A percentile compares a stretch with the other conserved stretches of the same genome.
phyloP scores from a whole-genome alignment of 1,140 invertebrate genomes.

The Aphidius gifuensis region DNA sequence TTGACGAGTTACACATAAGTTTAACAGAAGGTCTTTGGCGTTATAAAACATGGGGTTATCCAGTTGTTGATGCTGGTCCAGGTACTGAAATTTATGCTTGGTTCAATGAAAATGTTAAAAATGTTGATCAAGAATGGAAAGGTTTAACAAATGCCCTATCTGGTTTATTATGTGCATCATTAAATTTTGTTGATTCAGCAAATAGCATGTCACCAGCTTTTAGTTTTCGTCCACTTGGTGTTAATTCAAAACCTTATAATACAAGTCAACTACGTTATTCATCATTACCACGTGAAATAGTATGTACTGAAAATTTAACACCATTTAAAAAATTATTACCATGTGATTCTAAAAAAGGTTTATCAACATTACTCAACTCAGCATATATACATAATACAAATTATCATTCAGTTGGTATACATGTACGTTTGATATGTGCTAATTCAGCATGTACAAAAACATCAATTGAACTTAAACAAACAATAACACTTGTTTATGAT shows the following conservation, averaged over 20 bases:
- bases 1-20: constrained; percentile 87
- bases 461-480: constrained; percentile 76
- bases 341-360: constrained; percentile 81
- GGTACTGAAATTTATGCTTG: constrained; percentile 92
- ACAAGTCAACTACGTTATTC: constrained; percentile 74
- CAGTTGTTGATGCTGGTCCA: constrained; percentile 79
- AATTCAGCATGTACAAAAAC: constrained; percentile 63
- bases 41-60: constrained; percentile 90
- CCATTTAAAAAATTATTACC: constrained; percentile 97
- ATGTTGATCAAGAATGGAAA: constrained; percentile 81
- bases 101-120: constrained; percentile 65
- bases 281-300: constrained; percentile 87
- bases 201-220: constrained; percentile 83
- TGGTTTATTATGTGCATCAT: constrained; percentile 90
- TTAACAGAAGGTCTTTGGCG: constrained; percentile 92
- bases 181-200: constrained; percentile 91
- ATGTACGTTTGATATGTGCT: constrained; percentile 77
- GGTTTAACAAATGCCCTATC: constrained; percentile 85
- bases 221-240: constrained; percentile 75
- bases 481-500: constrained; percentile 85
- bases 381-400: constrained; percentile 88
- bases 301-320: constrained; percentile 98
- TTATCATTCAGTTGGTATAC: constrained; percentile 87
- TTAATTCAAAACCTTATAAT: constrained; percentile 55
- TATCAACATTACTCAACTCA: constrained; percentile 86